Evolutionary conservation across 1,140 invertebrate species (phyloP).

Genomic region (Bombus pascuorum): DNA sequence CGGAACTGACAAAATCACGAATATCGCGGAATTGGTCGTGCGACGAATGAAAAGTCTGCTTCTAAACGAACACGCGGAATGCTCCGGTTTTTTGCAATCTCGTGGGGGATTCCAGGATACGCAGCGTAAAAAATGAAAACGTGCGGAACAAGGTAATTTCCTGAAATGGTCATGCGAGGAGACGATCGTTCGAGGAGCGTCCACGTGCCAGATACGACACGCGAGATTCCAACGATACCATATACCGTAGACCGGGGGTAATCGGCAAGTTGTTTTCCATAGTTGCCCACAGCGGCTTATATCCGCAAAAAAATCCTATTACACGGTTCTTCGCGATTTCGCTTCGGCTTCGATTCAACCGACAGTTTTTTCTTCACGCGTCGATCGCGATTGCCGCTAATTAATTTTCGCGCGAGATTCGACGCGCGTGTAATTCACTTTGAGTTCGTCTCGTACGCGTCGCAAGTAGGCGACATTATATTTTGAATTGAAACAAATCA

Average conservation of each 20-base stretch:
- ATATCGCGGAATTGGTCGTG: neutral
- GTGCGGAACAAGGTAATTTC: conserved; percentile 48
- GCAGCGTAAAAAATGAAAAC: conserved; percentile 44
- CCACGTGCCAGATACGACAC: conserved; percentile 48
- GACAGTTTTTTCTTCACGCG: neutral
- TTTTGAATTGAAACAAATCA: no score
- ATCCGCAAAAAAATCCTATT: conserved; percentile 10
- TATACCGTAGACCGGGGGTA: conserved; percentile 25
- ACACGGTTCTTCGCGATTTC: conserved; percentile 29
- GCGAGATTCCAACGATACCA: conserved; percentile 43
- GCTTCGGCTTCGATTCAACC: neutral
- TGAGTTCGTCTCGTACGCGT: neutral
- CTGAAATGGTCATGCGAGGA: conserved; percentile 48
- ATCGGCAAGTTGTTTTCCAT: conserved; percentile 31
- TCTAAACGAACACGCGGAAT: neutral
- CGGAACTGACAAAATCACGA: neutral
- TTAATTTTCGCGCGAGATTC: conserved; percentile 20
- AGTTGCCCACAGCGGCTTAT: conserved; percentile 8
- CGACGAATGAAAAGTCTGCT: neutral
- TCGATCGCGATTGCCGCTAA: neutral
- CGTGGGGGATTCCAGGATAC: conserved; percentile 20
- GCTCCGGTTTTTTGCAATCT: conserved; percentile 29
- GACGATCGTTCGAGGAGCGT: conserved; percentile 29
- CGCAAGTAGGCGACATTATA: neutral
- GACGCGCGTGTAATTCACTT: neutral